Percentiles rank a stretch among this genome's conserved stretches.
Evolutionary conservation across 2,113 vertebrate genomes (phyloP).

Genomic region (Dolichallabes microphthalmus): DNA sequence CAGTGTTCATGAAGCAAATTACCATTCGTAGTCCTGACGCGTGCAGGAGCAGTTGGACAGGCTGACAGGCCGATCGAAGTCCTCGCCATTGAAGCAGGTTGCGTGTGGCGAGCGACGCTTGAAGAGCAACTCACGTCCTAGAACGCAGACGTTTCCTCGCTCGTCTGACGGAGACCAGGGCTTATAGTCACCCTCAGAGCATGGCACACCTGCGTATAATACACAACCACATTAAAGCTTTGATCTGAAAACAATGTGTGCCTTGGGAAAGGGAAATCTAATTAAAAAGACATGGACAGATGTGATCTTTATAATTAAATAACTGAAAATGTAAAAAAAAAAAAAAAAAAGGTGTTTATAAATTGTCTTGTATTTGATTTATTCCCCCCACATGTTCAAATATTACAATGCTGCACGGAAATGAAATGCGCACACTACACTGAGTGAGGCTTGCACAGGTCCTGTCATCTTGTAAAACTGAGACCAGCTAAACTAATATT

Average conservation of each 20-base stretch:
- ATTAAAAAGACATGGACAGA: background rate
- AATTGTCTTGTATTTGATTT: background rate
- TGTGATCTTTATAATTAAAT: background rate
- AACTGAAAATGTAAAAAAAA: background rate
- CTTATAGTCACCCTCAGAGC: slow-evolving; percentile 93
- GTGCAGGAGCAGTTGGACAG: slow-evolving; percentile 95
- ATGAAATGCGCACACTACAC: background rate
- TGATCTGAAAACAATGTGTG: background rate
- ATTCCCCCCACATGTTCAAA: background rate
- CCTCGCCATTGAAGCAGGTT: slow-evolving; percentile 94
- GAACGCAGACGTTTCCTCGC: slow-evolving; percentile 87
- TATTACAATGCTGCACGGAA: background rate
- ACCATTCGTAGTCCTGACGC: slow-evolving; percentile 96
- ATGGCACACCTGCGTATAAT: slow-evolving; percentile 81
- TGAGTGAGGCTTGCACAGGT: background rate
- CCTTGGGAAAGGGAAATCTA: background rate
- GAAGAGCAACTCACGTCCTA: slow-evolving; percentile 89
- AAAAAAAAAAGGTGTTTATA: background rate
- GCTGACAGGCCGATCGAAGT: slow-evolving; percentile 90
- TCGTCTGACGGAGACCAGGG: slow-evolving; percentile 95
- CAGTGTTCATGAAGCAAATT: background rate
- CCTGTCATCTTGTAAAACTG: background rate
- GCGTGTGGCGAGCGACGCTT: slow-evolving; percentile 92
- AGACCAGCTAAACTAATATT: background rate
- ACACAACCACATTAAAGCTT: background rate